Base-by-base conservation (phyloP, 2,888 invertebrate genomes). In the Nowickia ferox region DNA sequence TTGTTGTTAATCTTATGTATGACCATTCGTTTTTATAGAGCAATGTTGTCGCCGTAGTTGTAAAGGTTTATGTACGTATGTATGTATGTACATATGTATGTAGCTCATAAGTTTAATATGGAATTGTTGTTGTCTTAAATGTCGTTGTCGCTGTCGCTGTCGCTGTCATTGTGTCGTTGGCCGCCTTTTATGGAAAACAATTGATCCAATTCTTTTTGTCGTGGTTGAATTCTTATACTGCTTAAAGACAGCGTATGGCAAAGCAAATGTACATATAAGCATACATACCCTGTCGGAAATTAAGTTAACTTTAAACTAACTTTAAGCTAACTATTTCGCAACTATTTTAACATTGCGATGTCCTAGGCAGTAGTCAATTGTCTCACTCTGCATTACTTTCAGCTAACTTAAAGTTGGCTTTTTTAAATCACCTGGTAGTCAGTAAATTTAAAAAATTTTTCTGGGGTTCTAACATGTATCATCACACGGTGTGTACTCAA, bases 121-220 rank as follows among this genome's bases (percentile, higher is more conserved):
- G 40, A 77, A 55, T 65, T 69, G 53, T 63, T 76, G 76, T 77
- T 80, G 79, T 38, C 68, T 53, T 80, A 55, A 30, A 48, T 19
- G 53, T 13, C 17, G 51, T 44, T 78, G 59, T 84, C 76, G 84
- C 19, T 78, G 65, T 68, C 42, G 65, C 71, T 63, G 59, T 84
- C 76, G 84, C 30, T 78, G 65, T 63, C 42, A 59, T 75, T 63
- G 61, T 75, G 71, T 79, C 53, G 66, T 65, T 72, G 72, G 84
- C 40, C 80, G 51, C 40, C 22, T 71, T 74, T 68, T 81, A 81
- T 65, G 53, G 38, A 68, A 74, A 79, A 77, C 65, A 80, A 83
- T 86, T 86, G 86, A 86, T 86, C 83, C 86, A 86, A 83, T 86
- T 86, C 83, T 83, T 84, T 75, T 83, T 80, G 79, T 72, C 79